Percentiles rank a stretch among this genome's conserved stretches.
These are phyloP conservation scores for Aphidius ervi DNA, from an alignment of 1,140 invertebrate genomes.

Conservation along the genomic window DNA sequence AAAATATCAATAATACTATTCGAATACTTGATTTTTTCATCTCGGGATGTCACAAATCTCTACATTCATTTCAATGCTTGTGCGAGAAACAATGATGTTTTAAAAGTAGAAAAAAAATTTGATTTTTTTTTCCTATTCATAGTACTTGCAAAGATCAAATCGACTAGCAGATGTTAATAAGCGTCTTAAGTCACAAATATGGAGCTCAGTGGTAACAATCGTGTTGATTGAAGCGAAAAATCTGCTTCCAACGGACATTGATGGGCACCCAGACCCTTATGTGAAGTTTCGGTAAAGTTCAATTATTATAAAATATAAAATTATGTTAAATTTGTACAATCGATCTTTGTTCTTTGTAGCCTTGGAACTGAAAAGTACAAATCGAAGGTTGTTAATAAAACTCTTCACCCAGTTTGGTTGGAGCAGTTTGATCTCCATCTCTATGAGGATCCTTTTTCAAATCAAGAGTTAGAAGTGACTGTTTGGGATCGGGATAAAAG, in stretches of 20 bases:
- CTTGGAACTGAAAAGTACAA: conserved; percentile 98
- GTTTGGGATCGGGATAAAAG: conserved; percentile 85
- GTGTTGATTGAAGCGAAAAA: conserved; percentile 92
- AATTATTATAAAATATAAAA: neutral
- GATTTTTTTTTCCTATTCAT: conserved; percentile 16
- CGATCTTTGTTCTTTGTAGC: conserved; percentile 53
- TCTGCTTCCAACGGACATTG: conserved; percentile 82
- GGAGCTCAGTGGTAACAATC: conserved; percentile 94
- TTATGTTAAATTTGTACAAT: neutral
- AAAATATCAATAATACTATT: too few species aligned
- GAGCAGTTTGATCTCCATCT: conserved; percentile 97
- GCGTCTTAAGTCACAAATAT: conserved; percentile 84
- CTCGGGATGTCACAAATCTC: too few species aligned
- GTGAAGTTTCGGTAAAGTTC: conserved; percentile 84
- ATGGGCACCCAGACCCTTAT: conserved; percentile 89
- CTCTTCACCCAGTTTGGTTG: conserved; percentile 83
- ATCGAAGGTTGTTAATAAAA: conserved; percentile 86
- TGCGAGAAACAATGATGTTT: too few species aligned
- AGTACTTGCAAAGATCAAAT: conserved; percentile 75
- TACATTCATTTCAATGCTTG: too few species aligned
- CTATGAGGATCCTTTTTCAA: conserved; percentile 79
- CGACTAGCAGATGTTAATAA: conserved; percentile 73
- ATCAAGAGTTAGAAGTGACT: conserved; percentile 83
- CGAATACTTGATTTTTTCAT: too few species aligned
- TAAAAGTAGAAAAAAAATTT: too few species aligned